Conservation (phyloP, 2,888 invertebrate genomes). For the Caenorhabditis angaria region DNA sequence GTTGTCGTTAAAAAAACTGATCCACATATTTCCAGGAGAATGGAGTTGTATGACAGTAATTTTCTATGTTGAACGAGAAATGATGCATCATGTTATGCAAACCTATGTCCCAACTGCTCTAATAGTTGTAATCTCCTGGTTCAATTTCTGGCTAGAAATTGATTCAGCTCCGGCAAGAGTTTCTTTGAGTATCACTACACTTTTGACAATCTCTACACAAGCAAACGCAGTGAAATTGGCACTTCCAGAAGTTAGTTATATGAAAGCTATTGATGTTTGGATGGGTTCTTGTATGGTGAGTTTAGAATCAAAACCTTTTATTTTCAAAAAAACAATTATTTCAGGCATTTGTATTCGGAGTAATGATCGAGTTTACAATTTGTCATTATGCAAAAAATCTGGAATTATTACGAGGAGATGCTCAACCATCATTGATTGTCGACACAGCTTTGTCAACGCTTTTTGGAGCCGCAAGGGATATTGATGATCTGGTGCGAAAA, state of each 20-base stretch:
- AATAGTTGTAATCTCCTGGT: conserved; percentile 77
- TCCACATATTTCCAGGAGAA: conserved; percentile 60
- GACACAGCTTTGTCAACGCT: conserved; percentile 70
- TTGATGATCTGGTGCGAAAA: conserved; percentile 61
- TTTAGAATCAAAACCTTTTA: neutral
- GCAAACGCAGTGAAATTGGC: conserved; percentile 71
- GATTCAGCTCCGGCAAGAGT: conserved; percentile 71
- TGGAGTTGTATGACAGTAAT: conserved; percentile 77
- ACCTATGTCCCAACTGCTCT: conserved; percentile 77
- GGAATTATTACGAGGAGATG: conserved; percentile 51
- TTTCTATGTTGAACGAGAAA: conserved; percentile 75
- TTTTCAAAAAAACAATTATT: conserved; percentile 8
- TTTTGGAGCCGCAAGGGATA: conserved; percentile 62
- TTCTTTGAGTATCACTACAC: conserved; percentile 71
- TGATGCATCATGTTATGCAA: conserved; percentile 77
- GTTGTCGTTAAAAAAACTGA: too few species aligned
- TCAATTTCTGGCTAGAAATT: conserved; percentile 72
- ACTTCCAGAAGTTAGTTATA: conserved; percentile 70
- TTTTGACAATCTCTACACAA: conserved; percentile 63
- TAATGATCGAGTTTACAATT: conserved; percentile 72
- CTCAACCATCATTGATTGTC: conserved; percentile 61
- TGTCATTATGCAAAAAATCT: conserved; percentile 71
- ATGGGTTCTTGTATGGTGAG: conserved; percentile 72
- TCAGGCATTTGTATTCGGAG: conserved; percentile 69
- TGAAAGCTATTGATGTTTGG: conserved; percentile 73